Evolutionary conservation across 2,797 vertebrate species (phyloP).

Genomic region (Myotis vivesi): DNA sequence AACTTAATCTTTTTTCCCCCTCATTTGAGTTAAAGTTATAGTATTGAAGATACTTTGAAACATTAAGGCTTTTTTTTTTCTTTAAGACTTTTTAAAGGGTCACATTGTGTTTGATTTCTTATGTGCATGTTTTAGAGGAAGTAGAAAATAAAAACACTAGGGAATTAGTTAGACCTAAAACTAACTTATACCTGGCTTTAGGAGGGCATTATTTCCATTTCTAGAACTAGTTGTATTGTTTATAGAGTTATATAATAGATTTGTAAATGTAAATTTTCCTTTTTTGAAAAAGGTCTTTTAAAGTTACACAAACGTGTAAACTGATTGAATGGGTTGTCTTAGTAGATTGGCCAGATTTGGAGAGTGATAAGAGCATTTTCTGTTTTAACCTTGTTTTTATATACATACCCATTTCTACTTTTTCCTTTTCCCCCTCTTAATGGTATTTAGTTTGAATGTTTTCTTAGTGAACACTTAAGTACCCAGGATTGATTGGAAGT

Average conservation of each 20-base stretch:
- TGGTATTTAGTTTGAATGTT: slow-evolving; percentile 6
- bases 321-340: neutral
- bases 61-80: slow-evolving; percentile 19
- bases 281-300: neutral
- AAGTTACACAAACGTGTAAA: neutral
- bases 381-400: neutral
- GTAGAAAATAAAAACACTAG: neutral
- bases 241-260: neutral
- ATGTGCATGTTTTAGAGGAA: slow-evolving; percentile 24
- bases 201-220: neutral
- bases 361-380: neutral
- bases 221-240: neutral
- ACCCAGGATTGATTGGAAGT: neutral
- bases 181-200: neutral
- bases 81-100: neutral
- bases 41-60: neutral
- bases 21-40: neutral
- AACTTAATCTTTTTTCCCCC: neutral
- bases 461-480: neutral
- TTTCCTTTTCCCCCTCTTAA: neutral
- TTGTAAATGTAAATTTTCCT: neutral
- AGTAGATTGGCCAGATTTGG: neutral
- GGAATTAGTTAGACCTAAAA: neutral
- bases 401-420: neutral
- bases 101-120: neutral